Evolutionary conservation across 2,113 vertebrate genomes (phyloP).

Genomic region (Varanus komodoensis): DNA sequence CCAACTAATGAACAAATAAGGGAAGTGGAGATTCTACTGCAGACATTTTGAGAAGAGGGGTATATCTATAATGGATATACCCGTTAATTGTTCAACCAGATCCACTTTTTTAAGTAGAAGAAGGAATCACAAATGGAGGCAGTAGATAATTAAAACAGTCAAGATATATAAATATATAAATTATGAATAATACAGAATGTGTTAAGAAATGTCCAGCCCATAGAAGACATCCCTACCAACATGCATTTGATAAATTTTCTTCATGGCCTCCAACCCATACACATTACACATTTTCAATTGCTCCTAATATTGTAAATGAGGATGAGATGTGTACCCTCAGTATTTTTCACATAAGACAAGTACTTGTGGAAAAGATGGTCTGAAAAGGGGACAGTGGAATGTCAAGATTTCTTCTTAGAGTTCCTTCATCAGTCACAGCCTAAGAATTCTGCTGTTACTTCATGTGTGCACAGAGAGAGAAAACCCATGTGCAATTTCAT

Average conservation of each 20-base stretch:
- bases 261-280: neutral
- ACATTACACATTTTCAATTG: neutral
- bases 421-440: neutral
- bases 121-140: neutral
- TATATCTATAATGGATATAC: neutral
- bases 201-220: neutral
- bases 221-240: neutral
- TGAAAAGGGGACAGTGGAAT: neutral
- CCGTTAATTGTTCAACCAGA: neutral
- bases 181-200: neutral
- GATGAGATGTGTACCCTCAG: neutral
- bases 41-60: neutral
- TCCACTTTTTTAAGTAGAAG: too few species aligned
- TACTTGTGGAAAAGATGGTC: neutral
- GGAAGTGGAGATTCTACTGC: neutral
- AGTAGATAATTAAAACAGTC: neutral
- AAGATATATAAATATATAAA: neutral
- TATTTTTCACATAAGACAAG: neutral
- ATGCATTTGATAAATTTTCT: neutral
- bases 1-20: slow-evolving; percentile 2
- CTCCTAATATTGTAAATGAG: neutral
- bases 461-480: neutral
- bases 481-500: neutral
- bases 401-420: neutral
- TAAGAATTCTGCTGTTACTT: rapidly evolving